phyloP scores from a whole-genome alignment of 2,797 vertebrate species.

The Lagodon rhomboides region DNA sequence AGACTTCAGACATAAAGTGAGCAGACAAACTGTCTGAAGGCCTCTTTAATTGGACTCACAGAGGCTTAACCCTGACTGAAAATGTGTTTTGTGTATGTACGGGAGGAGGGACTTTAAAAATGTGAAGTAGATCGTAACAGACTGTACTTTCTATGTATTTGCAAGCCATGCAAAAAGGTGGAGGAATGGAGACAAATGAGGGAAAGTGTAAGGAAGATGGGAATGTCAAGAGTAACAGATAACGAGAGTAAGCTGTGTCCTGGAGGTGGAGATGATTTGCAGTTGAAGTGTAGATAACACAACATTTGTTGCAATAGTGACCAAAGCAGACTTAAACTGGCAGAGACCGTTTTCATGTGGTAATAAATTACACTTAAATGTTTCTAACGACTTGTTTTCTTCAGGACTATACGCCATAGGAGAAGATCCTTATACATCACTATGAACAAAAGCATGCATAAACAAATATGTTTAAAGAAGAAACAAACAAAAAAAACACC shows the following conservation, averaged over 20 bases:
- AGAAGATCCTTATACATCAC: background rate
- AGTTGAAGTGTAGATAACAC: constrained; percentile 5
- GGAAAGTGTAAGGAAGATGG: constrained; percentile 39
- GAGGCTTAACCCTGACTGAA: constrained; percentile 2
- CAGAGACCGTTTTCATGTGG: background rate
- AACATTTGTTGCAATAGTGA: constrained; percentile 13
- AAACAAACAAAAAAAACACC: constrained; percentile 1
- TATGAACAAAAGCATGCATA: background rate
- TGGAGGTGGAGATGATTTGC: constrained; percentile 26
- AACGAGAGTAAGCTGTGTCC: constrained; percentile 35
- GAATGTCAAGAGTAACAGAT: constrained; percentile 31
- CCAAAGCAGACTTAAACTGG: background rate
- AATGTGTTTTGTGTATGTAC: constrained; percentile 9
- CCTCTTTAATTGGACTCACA: constrained; percentile 9
- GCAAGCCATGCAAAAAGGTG: constrained; percentile 75
- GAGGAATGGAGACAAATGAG: constrained; percentile 51
- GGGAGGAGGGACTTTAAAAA: background rate
- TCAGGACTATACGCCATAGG: background rate
- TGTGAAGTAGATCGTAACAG: constrained; percentile 4
- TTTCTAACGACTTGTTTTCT: background rate
- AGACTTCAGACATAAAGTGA: constrained; percentile 43
- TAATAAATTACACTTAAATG: background rate
- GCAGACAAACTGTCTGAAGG: constrained; percentile 22
- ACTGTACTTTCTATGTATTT: constrained; percentile 44
- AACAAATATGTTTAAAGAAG: background rate